phyloP scores from a whole-genome alignment of 2,888 invertebrate genomes.

The Cantharis flavilabris region DNA sequence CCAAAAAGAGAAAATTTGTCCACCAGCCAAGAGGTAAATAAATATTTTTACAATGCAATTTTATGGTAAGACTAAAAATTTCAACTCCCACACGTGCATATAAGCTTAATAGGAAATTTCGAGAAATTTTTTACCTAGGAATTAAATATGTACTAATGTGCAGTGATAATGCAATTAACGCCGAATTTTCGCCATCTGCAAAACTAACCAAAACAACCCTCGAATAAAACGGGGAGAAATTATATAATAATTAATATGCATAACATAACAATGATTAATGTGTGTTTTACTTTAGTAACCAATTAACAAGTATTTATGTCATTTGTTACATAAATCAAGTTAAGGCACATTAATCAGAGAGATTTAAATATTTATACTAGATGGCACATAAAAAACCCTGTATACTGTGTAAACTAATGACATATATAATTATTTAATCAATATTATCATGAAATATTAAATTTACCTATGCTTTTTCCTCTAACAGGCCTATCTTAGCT shows the following conservation, averaged over 20 bases:
- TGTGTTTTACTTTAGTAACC: neutral
- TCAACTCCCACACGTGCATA: neutral
- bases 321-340: neutral
- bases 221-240: neutral
- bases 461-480: neutral
- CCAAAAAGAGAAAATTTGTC: neutral
- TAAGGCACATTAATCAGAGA: neutral
- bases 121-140: neutral
- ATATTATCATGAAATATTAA: neutral
- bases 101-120: neutral
- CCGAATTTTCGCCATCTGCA: neutral
- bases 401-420: neutral
- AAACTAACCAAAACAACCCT: neutral
- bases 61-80: neutral
- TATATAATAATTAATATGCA: neutral
- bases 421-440: neutral
- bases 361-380: neutral
- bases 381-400: neutral
- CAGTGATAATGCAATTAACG: neutral
- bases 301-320: neutral
- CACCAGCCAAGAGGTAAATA: neutral
- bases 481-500: no score
- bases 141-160: neutral
- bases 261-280: neutral
- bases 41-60: neutral